Evolutionary conservation across 2,797 vertebrate genomes (phyloP), one percentile per base, ranked within the genome.

Genomic region (Onychomys arenicola): DNA sequence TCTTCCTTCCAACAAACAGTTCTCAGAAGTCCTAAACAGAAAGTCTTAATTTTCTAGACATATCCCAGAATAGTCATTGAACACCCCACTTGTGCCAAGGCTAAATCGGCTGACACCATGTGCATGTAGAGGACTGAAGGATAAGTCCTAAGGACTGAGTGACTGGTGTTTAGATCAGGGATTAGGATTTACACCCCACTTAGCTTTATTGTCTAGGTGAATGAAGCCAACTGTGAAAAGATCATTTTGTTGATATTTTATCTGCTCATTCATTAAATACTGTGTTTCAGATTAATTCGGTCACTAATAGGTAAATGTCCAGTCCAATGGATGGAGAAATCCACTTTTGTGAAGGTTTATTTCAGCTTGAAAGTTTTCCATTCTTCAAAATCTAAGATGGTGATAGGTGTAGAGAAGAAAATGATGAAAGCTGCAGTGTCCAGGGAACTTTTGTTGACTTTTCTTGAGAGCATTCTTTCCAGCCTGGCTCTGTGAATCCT

Each of bases 11-110:
- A 89, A 77, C 25, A 84, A 65, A 67, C 3, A 85, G 5, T 81
- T 97, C 87, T 96, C 87, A 95, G 84, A 96, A 94, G 49, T 91
- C 93, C 81, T 92, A 91, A 95, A n/a, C 69, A 89, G 69, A 91
- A 89, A 65, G 76, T 73, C 77, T 92, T 92, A 57, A 90, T 3
- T 78, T 75, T 95, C 84, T 95, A 85, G 90, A 88, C 10, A 78
- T 29, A 59, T 69, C 91, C 84, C 93, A 94, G 80, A 88, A 85
- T 46, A 90, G 55, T 67, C 65, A 52, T 67, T 29, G 43, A 2
- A 37, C 13, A 86, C 55, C 17, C 23, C 12, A 67, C 91, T n/a
- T 63, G 32, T 86, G 61, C 83, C 83, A 87, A 89, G 82, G 32
- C 82, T 59, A 94, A 89, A 34, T 78, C 32, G 81, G 5, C 67